A percentile compares a stretch with the other conserved stretches of the same genome.
phyloP scores from a whole-genome alignment of 2,113 vertebrate species.

The Cnemophilus loriae region DNA sequence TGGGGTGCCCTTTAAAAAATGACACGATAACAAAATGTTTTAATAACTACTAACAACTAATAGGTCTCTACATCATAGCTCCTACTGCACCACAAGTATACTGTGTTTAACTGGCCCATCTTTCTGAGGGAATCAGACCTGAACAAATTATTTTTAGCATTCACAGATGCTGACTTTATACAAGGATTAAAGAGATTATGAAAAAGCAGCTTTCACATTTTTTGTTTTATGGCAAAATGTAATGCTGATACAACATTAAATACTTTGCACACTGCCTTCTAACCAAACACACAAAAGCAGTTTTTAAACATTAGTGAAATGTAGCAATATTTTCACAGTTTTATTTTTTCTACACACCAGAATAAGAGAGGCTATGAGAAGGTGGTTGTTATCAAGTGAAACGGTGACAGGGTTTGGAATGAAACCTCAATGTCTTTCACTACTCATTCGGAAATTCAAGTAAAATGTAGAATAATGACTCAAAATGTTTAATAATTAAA shows the following conservation, averaged over 20 bases:
- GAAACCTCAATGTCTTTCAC: not conserved
- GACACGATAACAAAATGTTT: not conserved
- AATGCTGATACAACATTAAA: not conserved
- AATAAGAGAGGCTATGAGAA: not conserved
- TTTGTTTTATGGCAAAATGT: not conserved
- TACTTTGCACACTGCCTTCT: not conserved
- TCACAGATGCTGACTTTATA: conserved; percentile 19
- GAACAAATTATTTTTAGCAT: conserved; percentile 38
- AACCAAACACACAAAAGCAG: not conserved
- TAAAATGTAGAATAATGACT: not conserved
- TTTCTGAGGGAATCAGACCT: not conserved
- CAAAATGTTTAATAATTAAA: not conserved
- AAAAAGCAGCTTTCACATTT: conserved; percentile 20
- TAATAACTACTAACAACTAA: not conserved
- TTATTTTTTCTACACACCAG: not conserved
- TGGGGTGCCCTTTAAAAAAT: not conserved
- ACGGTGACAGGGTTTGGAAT: not conserved
- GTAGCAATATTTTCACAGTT: not conserved
- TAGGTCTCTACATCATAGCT: not conserved
- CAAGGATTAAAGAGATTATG: conserved; percentile 42
- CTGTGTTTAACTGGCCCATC: not conserved
- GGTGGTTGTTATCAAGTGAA: not conserved
- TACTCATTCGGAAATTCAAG: not conserved
- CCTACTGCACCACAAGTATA: not conserved
- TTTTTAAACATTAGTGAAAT: not conserved